Evolutionary conservation across 2,113 vertebrate species (phyloP).

Genomic region (Passer domesticus): DNA sequence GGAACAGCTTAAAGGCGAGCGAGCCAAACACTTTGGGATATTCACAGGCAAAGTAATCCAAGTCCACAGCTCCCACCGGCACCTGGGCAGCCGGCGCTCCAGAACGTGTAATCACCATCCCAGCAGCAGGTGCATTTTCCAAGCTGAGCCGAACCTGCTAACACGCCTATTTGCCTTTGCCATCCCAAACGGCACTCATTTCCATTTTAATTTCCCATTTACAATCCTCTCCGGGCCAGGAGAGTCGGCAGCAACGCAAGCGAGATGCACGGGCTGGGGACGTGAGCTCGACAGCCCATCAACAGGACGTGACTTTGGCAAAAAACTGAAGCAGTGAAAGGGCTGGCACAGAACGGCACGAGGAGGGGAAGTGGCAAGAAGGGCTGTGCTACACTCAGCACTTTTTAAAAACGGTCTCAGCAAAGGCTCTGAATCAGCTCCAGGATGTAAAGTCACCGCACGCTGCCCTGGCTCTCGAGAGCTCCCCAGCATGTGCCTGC

Average conservation of each 20-base stretch:
- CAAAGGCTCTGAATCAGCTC: constrained; percentile 38
- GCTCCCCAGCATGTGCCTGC: neutral
- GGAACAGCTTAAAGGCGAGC: constrained; percentile 40
- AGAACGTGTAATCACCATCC: constrained; percentile 5
- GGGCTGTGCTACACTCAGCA: constrained; percentile 60
- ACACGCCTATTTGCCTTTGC: neutral
- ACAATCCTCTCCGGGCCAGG: constrained; percentile 14
- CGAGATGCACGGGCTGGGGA: neutral
- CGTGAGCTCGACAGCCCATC: constrained; percentile 29
- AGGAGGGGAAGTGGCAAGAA: constrained; percentile 60
- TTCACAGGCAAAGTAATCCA: constrained; percentile 54
- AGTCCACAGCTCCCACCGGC: constrained; percentile 40
- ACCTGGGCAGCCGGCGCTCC: constrained; percentile 51
- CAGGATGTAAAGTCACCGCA: constrained; percentile 39
- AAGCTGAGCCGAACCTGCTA: neutral
- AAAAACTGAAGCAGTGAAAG: neutral
- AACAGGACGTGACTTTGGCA: constrained; percentile 50
- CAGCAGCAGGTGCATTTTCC: constrained; percentile 53
- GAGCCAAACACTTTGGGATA: constrained; percentile 54
- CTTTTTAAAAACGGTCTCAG: constrained; percentile 46
- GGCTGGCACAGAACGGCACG: constrained; percentile 5
- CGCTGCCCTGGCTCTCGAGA: neutral
- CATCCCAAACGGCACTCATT: neutral
- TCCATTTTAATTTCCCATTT: constrained; percentile 55
- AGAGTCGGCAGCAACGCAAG: neutral